These are phyloP conservation scores for Drosophila suzukii DNA, from an alignment of 1,140 invertebrate species.

Conservation along the genomic window DNA sequence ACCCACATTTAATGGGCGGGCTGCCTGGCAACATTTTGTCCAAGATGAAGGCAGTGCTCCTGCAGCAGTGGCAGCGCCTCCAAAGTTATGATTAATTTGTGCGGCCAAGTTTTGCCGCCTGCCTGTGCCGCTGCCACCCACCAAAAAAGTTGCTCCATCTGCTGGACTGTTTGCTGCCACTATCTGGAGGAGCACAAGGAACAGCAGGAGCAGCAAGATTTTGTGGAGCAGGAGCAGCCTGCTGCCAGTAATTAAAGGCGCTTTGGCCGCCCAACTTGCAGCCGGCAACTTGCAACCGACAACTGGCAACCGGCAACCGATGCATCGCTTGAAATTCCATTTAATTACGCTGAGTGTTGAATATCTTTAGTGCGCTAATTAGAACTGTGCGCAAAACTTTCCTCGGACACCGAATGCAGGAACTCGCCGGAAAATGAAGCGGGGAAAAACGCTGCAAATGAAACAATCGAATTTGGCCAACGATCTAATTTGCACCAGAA, in stretches of 20 bases:
- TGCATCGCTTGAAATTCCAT: conserved; percentile 80
- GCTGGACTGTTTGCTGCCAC: conserved; percentile 12
- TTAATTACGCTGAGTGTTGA: conserved; percentile 81
- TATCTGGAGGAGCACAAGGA: conserved; percentile 49
- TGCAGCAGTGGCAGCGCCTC: conserved; percentile 50
- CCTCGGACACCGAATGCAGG: conserved; percentile 61
- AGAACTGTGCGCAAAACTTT: conserved; percentile 65
- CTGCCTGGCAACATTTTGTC: conserved; percentile 40
- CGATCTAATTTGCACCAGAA: conserved; percentile 54
- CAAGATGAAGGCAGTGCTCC: conserved; percentile 44
- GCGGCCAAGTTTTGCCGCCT: conserved; percentile 63
- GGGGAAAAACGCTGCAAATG: conserved; percentile 21
- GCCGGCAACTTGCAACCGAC: conserved; percentile 21
- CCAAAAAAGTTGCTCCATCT: conserved; percentile 60
- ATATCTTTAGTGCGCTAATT: conserved; percentile 76
- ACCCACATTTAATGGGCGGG: conserved; percentile 72
- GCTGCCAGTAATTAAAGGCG: conserved; percentile 68
- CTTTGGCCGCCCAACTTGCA: conserved; percentile 59
- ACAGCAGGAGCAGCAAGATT: background rate
- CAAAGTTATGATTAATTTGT: conserved; percentile 83
- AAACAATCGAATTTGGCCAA: conserved; percentile 74
- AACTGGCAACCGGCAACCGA: conserved; percentile 8
- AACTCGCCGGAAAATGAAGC: conserved; percentile 18
- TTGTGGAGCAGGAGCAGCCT: conserved; percentile 2
- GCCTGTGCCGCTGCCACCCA: conserved; percentile 25